phyloP scores from a whole-genome alignment of 2,888 invertebrate species.

The Ornithoptera alexandrae region DNA sequence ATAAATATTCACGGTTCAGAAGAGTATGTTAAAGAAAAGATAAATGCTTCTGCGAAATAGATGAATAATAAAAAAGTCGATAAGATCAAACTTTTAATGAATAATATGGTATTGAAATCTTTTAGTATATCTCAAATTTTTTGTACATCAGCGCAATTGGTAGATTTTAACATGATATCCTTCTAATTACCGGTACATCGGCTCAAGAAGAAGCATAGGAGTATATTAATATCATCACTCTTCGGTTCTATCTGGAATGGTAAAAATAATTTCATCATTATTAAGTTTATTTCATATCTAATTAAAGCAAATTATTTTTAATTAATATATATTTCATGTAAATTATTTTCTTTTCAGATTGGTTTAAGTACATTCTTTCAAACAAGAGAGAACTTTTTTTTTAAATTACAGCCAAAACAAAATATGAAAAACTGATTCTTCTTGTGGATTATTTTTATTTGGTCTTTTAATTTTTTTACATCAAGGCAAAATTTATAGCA shows the following conservation, averaged over 20 bases:
- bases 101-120: constrained; percentile 38
- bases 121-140: constrained; percentile 36
- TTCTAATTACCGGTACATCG: constrained; percentile 49
- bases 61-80: constrained; percentile 27
- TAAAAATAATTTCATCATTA: neutral
- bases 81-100: constrained; percentile 35
- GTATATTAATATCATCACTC: constrained; percentile 35
- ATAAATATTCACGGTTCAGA: constrained; percentile 51
- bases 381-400: constrained; percentile 7
- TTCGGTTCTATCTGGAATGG: neutral
- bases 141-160: constrained; percentile 37
- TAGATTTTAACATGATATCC: constrained; percentile 48
- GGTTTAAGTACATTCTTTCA: constrained; percentile 54
- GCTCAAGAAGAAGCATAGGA: constrained; percentile 45
- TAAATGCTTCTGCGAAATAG: constrained; percentile 45
- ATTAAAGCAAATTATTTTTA: too few relatives aligned
- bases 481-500: too few relatives aligned
- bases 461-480: too few relatives aligned
- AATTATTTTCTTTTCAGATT: constrained; percentile 42
- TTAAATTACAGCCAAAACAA: too few relatives aligned
- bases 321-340: neutral
- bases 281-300: too few relatives aligned
- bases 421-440: too few relatives aligned
- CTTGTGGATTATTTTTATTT: too few relatives aligned
- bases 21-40: constrained; percentile 44